A percentile compares a stretch with the other conserved stretches of the same genome.
Conservation (phyloP, 2,888 invertebrate genomes). For the Spatulosminthurus flaviceps region DNA sequence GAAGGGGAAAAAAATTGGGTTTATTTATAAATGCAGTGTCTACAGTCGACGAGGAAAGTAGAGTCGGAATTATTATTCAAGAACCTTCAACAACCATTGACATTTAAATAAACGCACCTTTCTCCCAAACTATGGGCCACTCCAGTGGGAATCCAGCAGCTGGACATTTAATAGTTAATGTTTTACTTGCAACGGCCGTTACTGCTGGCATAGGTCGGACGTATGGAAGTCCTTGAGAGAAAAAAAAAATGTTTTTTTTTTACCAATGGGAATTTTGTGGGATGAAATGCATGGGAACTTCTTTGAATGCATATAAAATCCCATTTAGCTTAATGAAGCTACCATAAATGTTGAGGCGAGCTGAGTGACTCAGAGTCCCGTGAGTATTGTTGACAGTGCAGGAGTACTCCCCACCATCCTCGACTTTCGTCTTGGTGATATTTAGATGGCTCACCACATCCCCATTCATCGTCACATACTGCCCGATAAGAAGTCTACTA, state of each 20-base stretch:
- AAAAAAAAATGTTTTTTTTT: conserved; percentile 18
- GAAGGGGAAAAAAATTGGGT: neutral
- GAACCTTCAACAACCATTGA: neutral
- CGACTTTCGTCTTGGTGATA: conserved; percentile 64
- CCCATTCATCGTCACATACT: conserved; percentile 64
- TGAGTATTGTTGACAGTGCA: conserved; percentile 65
- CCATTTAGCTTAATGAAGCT: conserved; percentile 26
- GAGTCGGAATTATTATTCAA: too few relatives aligned
- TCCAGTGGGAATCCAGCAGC: conserved; percentile 71
- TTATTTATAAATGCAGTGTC: too few relatives aligned
- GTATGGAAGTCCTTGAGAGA: conserved; percentile 68
- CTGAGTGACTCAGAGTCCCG: conserved; percentile 64
- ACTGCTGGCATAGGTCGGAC: conserved; percentile 67
- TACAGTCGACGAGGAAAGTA: too few relatives aligned
- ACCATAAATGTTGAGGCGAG: conserved; percentile 65
- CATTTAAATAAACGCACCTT: conserved; percentile 52
- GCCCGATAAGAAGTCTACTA: conserved; percentile 63
- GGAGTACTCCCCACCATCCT: conserved; percentile 65
- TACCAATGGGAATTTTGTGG: neutral
- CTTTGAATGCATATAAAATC: conserved; percentile 10
- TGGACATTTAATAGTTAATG: conserved; percentile 69
- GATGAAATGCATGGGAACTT: conserved; percentile 25
- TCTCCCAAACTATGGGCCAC: conserved; percentile 69
- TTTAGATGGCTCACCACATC: conserved; percentile 65
- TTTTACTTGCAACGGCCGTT: conserved; percentile 68